Evolutionary conservation across 2,113 vertebrate species (phyloP).

Genomic region (Seriola dumerili): DNA sequence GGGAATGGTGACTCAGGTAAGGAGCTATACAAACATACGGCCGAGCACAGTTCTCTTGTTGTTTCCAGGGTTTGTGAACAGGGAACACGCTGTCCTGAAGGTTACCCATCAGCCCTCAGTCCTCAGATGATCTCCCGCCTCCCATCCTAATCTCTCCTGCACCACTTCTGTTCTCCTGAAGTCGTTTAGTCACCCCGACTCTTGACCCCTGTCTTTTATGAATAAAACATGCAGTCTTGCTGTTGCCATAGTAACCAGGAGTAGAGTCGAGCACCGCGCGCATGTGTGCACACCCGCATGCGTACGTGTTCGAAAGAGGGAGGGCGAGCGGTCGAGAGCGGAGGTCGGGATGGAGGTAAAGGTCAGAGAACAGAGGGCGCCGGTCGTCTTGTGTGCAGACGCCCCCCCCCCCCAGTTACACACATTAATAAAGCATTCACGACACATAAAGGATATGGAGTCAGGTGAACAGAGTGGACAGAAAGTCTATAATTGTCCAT

Average conservation of each 20-base stretch:
- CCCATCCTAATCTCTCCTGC: background rate
- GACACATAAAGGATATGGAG: constrained; percentile 42
- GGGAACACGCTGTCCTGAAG: constrained; percentile 8
- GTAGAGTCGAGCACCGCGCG: background rate
- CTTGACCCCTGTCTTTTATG: constrained; percentile 58
- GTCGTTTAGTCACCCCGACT: constrained; percentile 37
- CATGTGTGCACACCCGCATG: constrained; percentile 1
- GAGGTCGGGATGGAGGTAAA: background rate
- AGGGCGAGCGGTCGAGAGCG: background rate
- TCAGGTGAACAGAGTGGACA: constrained; percentile 38
- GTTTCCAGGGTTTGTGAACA: background rate
- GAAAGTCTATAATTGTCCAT: constrained; percentile 57
- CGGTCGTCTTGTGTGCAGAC: background rate
- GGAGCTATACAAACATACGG: constrained; percentile 43
- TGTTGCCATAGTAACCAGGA: constrained; percentile 62
- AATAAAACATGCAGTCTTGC: constrained; percentile 67
- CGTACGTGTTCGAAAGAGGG: constrained; percentile 5
- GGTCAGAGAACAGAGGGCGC: too few species aligned
- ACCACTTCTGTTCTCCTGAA: constrained; percentile 44
- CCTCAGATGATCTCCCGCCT: constrained; percentile 27
- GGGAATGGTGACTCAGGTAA: constrained; percentile 91
- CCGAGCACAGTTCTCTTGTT: background rate
- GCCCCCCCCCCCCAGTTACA: background rate
- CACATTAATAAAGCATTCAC: constrained; percentile 65
- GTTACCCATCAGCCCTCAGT: background rate